Evolutionary conservation across 1,140 invertebrate species (phyloP).

Genomic region (Trypoxylus dichotomus): DNA sequence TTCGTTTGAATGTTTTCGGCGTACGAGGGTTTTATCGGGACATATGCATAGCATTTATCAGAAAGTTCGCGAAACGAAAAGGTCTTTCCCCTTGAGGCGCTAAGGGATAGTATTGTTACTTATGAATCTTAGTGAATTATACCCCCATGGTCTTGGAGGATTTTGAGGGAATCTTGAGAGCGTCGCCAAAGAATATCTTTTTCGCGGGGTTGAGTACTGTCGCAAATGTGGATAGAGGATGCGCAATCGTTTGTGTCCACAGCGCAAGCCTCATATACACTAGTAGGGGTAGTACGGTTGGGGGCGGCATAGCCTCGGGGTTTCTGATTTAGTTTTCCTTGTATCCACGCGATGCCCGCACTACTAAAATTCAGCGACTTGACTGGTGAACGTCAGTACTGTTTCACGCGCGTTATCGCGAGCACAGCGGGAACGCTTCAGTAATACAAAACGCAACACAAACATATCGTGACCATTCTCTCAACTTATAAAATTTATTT

Average conservation of each 20-base stretch:
- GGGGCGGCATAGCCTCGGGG: constrained; percentile 40
- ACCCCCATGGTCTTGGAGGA: constrained; percentile 18
- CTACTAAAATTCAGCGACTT: constrained; percentile 9
- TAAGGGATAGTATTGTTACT: constrained; percentile 20
- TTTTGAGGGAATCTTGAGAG: constrained; percentile 10
- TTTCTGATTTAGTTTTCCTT: constrained; percentile 43
- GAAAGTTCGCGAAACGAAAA: not conserved
- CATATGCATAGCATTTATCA: not conserved
- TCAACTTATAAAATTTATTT: not conserved
- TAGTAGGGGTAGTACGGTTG: constrained; percentile 35
- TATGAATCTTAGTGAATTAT: constrained; percentile 26
- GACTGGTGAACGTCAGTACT: constrained; percentile 12
- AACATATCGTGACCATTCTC: not conserved
- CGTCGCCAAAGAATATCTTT: not conserved
- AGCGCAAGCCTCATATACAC: constrained; percentile 39
- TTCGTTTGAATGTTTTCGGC: too few relatives aligned
- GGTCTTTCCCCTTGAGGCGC: not conserved
- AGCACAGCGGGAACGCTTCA: constrained; percentile 3
- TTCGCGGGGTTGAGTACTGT: constrained; percentile 28
- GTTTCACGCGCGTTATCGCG: not conserved
- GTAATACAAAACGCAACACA: not conserved
- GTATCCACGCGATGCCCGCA: constrained; percentile 38
- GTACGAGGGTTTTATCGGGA: not conserved
- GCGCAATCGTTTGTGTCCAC: constrained; percentile 37
- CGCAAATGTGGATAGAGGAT: constrained; percentile 34